Conservation (phyloP, 2,797 vertebrate genomes). For the Microctenopoma stevenorrisi region DNA sequence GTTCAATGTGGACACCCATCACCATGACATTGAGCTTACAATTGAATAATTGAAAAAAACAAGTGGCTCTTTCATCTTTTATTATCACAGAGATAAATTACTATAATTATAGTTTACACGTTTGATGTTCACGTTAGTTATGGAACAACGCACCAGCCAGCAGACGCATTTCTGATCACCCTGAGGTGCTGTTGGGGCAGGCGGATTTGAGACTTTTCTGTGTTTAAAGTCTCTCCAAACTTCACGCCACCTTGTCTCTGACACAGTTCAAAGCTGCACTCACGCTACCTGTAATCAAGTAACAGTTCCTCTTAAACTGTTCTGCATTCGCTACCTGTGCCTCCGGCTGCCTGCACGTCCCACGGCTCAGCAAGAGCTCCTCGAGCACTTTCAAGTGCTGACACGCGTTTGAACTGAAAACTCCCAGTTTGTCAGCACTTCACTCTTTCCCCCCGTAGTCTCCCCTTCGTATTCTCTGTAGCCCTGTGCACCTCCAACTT, state of each 20-base stretch:
- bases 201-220: conserved; percentile 14
- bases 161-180: conserved; percentile 8
- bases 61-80: no score
- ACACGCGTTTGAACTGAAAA: conserved; percentile 76
- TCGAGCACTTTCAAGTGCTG: conserved; percentile 77
- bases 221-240: conserved; percentile 19
- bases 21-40: no score
- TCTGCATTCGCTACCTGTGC: conserved; percentile 67
- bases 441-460: conserved; percentile 60
- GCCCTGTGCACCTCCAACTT: conserved; percentile 57
- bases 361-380: conserved; percentile 67
- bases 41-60: no score
- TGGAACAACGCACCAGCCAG: neutral
- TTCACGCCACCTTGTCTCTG: conserved; percentile 34
- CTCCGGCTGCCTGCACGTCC: conserved; percentile 65
- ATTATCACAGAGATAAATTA: no score
- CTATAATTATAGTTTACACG: neutral
- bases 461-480: conserved; percentile 47
- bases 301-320: conserved; percentile 50
- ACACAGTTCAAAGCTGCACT: conserved; percentile 37
- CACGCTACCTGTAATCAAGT: conserved; percentile 62
- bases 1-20: no score
- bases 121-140: neutral
- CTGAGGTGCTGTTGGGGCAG: neutral
- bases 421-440: conserved; percentile 79